phyloP scores from a whole-genome alignment of 2,797 vertebrate species.

The Myoxocephalus aenaeus region DNA sequence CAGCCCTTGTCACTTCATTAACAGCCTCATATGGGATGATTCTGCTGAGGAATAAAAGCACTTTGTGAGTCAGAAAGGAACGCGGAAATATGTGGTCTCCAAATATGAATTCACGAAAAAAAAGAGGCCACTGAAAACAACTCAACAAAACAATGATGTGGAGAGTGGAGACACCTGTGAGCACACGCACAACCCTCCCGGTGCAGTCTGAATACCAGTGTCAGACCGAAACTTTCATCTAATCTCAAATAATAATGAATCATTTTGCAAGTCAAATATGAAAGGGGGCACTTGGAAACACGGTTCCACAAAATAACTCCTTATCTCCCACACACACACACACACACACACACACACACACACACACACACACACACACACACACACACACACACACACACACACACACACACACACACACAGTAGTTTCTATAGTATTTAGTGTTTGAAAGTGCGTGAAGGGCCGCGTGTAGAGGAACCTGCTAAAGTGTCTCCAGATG shows the following conservation, averaged over 20 bases:
- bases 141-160: background rate
- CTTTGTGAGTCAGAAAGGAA: constrained; percentile 67
- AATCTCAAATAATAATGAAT: constrained; percentile 1
- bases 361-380: too few relatives aligned
- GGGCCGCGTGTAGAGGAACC: constrained; percentile 54
- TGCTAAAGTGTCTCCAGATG: constrained; percentile 78
- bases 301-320: background rate
- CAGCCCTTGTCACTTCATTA: constrained; percentile 60
- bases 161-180: background rate
- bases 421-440: constrained; percentile 26
- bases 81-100: constrained; percentile 53
- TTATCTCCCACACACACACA: too few relatives aligned
- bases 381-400: background rate
- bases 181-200: background rate
- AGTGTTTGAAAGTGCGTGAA: constrained; percentile 50
- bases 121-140: background rate
- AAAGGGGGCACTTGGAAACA: background rate
- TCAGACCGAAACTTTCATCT: constrained; percentile 7
- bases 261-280: background rate
- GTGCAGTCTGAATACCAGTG: background rate
- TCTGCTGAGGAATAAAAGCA: constrained; percentile 43
- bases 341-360: too few relatives aligned
- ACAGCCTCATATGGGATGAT: constrained; percentile 52
- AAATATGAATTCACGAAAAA: background rate
- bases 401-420: background rate